Conservation (phyloP, 2,888 invertebrate species). For the Drosophila mayaguana region DNA sequence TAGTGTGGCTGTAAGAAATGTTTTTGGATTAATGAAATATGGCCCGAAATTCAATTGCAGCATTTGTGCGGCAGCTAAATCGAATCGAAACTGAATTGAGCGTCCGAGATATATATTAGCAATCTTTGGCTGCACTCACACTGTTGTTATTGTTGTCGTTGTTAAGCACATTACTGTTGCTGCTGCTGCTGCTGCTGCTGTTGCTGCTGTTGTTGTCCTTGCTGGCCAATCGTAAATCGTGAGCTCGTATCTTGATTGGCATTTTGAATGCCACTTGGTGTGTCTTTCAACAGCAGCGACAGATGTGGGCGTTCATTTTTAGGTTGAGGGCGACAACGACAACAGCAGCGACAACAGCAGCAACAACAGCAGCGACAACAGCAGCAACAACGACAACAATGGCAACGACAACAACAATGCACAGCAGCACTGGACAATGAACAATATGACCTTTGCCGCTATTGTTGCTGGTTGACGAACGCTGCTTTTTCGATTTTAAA, state of each 20-base stretch:
- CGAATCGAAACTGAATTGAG: conserved; percentile 19
- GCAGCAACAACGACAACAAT: background rate
- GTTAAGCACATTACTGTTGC: conserved; percentile 12
- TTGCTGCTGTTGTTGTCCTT: conserved; percentile 7
- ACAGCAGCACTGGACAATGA: conserved; percentile 60
- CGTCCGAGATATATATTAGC: conserved; percentile 29
- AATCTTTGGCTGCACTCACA: conserved; percentile 6
- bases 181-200: conserved; percentile 22
- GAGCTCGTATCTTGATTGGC: conserved; percentile 61
- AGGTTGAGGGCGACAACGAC: conserved; percentile 30
- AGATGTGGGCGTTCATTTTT: conserved; percentile 52
- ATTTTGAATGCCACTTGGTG: conserved; percentile 60
- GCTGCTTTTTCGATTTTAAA: conserved; percentile 66
- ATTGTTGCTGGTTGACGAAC: conserved; percentile 55
- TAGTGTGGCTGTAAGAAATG: conserved; percentile 8
- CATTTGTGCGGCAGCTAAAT: conserved; percentile 18
- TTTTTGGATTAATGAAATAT: conserved; percentile 33
- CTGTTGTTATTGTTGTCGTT: conserved; percentile 17
- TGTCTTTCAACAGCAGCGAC: conserved; percentile 57
- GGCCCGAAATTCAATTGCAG: conserved; percentile 30
- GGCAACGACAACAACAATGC: conserved; percentile 22
- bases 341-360: background rate
- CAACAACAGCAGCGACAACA: background rate
- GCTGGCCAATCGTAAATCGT: conserved; percentile 69
- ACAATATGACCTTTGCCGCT: conserved; percentile 66